Conservation (phyloP, 2,888 invertebrate genomes). For the Drosophila rellima region DNA sequence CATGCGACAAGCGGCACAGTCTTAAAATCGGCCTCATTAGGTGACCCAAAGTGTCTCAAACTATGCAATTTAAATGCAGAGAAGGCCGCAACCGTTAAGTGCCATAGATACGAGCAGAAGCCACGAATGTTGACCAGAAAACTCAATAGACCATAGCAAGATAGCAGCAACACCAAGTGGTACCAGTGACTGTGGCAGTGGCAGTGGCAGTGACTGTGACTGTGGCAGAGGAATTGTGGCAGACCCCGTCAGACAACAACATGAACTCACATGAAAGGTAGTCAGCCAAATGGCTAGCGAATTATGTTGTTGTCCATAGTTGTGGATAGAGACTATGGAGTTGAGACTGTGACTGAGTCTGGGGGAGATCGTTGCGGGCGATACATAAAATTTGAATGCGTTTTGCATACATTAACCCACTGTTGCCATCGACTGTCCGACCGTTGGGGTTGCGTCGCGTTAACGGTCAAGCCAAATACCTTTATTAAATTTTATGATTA, state of each 20-base stretch:
- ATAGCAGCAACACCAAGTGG: constrained; percentile 47
- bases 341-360: constrained; percentile 13
- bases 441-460: constrained; percentile 16
- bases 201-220: constrained; percentile 16
- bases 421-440: constrained; percentile 53
- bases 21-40: constrained; percentile 71
- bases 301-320: constrained; percentile 71
- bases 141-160: constrained; percentile 73
- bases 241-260: constrained; percentile 17
- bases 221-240: constrained; percentile 6
- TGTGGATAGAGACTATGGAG: constrained; percentile 10
- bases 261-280: constrained; percentile 53
- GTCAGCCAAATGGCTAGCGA: constrained; percentile 61
- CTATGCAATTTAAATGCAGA: constrained; percentile 80
- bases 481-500: constrained; percentile 83
- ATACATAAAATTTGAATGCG: constrained; percentile 85
- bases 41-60: constrained; percentile 76
- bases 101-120: constrained; percentile 47
- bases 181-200: constrained; percentile 39
- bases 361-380: constrained; percentile 81
- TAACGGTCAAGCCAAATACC: constrained; percentile 70
- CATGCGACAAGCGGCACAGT: constrained; percentile 39
- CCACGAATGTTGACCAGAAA: constrained; percentile 50
- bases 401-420: constrained; percentile 86
- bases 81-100: constrained; percentile 59